Evolutionary conservation across 2,797 vertebrate genomes (phyloP), one percentile per base, ranked within the genome.

Genomic region (Lagorchestes hirsutus): DNA sequence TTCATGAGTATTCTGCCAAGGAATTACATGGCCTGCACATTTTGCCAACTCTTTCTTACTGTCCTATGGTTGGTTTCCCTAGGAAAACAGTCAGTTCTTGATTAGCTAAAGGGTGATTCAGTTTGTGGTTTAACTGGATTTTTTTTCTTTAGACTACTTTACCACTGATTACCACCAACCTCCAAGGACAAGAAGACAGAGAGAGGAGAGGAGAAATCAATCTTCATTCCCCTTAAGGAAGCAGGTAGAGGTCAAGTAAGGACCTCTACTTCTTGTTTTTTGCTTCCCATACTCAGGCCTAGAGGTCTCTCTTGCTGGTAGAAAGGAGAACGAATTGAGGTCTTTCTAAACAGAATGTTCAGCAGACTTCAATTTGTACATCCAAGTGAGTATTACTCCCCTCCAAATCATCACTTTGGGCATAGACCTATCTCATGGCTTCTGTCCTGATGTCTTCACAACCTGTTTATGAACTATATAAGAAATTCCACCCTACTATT

Each of bases 121-220:
- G 74, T 87, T 87, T 87, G 40, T 87, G 74, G 74, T 87, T 87
- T 50, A 87, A 50, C 74, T 87, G 74, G 74, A 87, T 50, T 87
- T 87, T 87, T 24, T 40, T 87, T 87, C 74, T 27, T 87, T 27
- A 50, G 74, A 87, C 40, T 6, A 87, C 40, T 50, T 87, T 50
- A 27, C 74, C 74, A 87, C 46, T 50, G 40, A 87, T 87, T 87
- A 87, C 40, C 9, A 50, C 40, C 40, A 50, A 87, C 40, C 40
- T 46, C 40, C 27, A 1, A 50, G 24, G 9, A 87, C 4, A 40
- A 46, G 74, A 24, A 82, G 40, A 24, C 22, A 9, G 9, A 27
- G 40, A 87, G 40, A 87, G 22, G 40, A 50, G 74, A 87, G 40
- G 74, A 87, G 74, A 87, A 50, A 50, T 87, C 74, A 87, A 50